These are phyloP conservation scores for Acanthopagrus latus DNA, from an alignment of 2,797 vertebrate species.

Conservation along the genomic window DNA sequence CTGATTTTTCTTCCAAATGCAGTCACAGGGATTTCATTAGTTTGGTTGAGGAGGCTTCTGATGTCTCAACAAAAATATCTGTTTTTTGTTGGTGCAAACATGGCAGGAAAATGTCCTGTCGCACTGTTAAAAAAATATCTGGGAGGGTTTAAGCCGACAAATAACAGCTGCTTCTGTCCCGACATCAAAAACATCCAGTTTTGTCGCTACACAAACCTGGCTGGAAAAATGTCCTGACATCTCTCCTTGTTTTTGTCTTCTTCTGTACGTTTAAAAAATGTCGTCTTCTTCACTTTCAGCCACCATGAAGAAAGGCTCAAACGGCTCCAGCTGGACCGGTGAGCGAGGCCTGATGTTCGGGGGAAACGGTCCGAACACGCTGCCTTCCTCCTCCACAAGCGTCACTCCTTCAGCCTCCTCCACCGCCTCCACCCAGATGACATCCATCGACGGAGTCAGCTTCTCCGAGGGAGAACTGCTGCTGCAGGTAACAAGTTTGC, in stretches of 20 bases:
- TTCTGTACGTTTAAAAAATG: neutral
- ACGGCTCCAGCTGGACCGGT: slow-evolving; percentile 58
- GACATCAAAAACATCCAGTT: too few species aligned
- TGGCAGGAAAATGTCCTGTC: too few species aligned
- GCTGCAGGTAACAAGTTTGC: slow-evolving; percentile 74
- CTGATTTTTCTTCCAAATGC: too few species aligned
- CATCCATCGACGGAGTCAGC: slow-evolving; percentile 80
- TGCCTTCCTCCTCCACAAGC: neutral
- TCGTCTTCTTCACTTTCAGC: slow-evolving; percentile 64
- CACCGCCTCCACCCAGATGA: neutral
- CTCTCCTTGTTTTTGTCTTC: neutral
- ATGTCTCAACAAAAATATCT: too few species aligned
- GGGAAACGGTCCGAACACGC: slow-evolving; percentile 48
- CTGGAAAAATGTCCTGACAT: too few species aligned
- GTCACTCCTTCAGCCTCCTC: neutral
- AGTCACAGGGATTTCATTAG: too few species aligned
- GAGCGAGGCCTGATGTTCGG: slow-evolving; percentile 55
- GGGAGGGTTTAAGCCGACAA: too few species aligned
- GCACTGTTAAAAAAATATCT: too few species aligned
- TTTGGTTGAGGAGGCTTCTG: too few species aligned
- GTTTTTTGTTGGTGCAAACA: neutral
- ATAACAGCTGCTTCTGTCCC: too few species aligned
- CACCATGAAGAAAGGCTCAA: slow-evolving; percentile 75
- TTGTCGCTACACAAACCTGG: too few species aligned
- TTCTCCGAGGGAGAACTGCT: slow-evolving; percentile 84